Evolutionary conservation across 2,797 vertebrate genomes (phyloP), one percentile per base, ranked within the genome.

Genomic region (Clarias pachynema): DNA sequence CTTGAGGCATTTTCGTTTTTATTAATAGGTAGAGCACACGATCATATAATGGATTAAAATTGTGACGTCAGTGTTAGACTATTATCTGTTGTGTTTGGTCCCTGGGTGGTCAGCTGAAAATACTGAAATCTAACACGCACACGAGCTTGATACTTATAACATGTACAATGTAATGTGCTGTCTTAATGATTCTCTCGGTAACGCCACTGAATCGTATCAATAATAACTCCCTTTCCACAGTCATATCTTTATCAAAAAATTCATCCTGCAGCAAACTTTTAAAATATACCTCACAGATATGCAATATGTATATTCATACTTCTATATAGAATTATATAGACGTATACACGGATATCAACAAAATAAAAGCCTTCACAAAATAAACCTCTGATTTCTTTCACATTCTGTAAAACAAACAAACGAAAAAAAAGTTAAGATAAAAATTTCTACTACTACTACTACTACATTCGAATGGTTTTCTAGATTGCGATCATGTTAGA

Each of bases 361-460:
- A 95, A 95, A 95, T 95, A 94, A 94, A 93, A 93, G 89, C 91
- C 91, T 93, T 92, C 92, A 92, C 89, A 95, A 95, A 95, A 95
- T 95, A 95, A 93, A 95, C 91, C 92, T 95, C 92, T 93, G 92
- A 91, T 93, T 93, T 88, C 90, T 93, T 94, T 94, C 92, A 94
- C 91, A 94, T 90, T 87, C 92, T 92, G 91, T 93, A 93, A 95
- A 95, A 94, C 86, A 77, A 68, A 85, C 92, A 90, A 95, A 94
- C 86, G 72, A 68, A 85, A 93, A 93, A 92, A 90, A 63, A 85
- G 90, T 89, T 90, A 92, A 91, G 84, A 87, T 83, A 88, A 92
- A 91, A 87, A 89, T 81, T 88, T 95, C 89, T 84, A 87, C 15
- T 72, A 49, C 44, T 44, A 34, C 34, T 37, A 49, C 44, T 82